Base-by-base conservation (phyloP, 37 sponge, comb jelly and placozoan species). In the Bolinopsis microptera region DNA sequence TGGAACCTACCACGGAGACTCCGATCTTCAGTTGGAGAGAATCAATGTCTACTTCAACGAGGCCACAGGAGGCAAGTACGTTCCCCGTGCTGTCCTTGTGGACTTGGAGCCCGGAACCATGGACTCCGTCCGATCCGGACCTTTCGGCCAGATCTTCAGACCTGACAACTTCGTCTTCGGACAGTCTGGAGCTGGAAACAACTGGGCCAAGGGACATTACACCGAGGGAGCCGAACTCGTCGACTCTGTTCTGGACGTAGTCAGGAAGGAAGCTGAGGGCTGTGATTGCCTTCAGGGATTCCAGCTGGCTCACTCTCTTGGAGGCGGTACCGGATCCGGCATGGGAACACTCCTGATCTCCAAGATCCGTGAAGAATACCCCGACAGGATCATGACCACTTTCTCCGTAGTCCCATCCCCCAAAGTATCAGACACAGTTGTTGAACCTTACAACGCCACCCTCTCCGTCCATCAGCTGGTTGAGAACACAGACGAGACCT, bases 91-190 rank as follows among this genome's bases (percentile, higher is more conserved):
- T 80, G 82, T 80, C 37, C 82, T 80, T 32, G 82, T 80, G 2
- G 82, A 80, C 32, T 22, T 80, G 82, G 98, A 98, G 40, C 97
- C 98, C 27, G 98, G 98, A 0, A 98, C 98, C 36, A 98, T 98
- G 98, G 98, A 98, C 93, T 97, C 97, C 2, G 99, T 98, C 34
- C 95, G 99, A 23, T 77, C 90, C 30, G 99, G 99, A 86, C 99
- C 99, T 30, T 99, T 97, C 74, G 99, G 99, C 94, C 99, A 99
- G 92, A 95, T 99, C 40, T 99, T 99, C 95, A 93, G 99, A 93
- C 99, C 99, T 9, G 99, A 99, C 94, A 99, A 99, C 96, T 99
- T 99, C 94, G 97, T 99, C 16, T 99, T 99, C 93, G 99, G 99
- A 94, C 97, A 97, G 69, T 96, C 96, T 83, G 97, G 97, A 76